These are phyloP conservation scores for Protonibea diacanthus DNA, from an alignment of 2,797 vertebrate species.

Conservation along the genomic window DNA sequence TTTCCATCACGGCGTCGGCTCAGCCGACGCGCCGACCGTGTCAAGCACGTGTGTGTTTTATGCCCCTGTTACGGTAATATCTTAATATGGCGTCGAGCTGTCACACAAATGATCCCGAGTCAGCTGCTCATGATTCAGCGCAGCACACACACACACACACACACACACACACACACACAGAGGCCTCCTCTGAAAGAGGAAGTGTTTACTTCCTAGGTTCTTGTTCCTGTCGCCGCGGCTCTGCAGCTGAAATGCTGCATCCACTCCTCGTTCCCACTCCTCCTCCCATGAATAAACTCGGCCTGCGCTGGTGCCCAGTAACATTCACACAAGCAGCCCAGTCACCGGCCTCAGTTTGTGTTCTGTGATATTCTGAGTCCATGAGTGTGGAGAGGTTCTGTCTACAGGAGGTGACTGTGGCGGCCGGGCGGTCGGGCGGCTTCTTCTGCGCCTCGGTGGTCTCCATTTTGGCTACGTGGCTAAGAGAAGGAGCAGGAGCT, in stretches of 20 bases:
- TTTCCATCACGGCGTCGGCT: no score
- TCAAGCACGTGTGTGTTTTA: neutral
- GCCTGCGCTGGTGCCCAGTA: no score
- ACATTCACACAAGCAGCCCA: neutral
- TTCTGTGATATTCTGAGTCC: no score
- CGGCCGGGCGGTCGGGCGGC: no score
- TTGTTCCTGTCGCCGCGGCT: conserved; percentile 53
- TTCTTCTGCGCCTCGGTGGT: no score
- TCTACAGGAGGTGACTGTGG: no score
- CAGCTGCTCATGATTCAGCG: conserved; percentile 69
- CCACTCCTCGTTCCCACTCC: conserved; percentile 13
- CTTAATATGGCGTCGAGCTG: neutral
- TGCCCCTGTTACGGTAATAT: conserved; percentile 2
- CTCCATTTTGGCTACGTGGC: no score
- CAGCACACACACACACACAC: conserved; percentile 37
- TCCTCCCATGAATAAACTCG: neutral
- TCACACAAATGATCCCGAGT: conserved; percentile 37
- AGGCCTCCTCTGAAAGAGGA: conserved; percentile 62
- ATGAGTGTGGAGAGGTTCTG: no score
- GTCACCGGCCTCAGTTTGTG: no score
- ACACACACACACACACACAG: no score
- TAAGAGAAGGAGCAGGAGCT: no score
- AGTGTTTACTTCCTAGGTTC: conserved; percentile 73
- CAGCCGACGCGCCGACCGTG: neutral
- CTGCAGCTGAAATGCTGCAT: conserved; percentile 32